Percentiles rank a stretch among this genome's conserved stretches.
Conservation (phyloP, 2,113 vertebrate species). For the Pipra filicauda region DNA sequence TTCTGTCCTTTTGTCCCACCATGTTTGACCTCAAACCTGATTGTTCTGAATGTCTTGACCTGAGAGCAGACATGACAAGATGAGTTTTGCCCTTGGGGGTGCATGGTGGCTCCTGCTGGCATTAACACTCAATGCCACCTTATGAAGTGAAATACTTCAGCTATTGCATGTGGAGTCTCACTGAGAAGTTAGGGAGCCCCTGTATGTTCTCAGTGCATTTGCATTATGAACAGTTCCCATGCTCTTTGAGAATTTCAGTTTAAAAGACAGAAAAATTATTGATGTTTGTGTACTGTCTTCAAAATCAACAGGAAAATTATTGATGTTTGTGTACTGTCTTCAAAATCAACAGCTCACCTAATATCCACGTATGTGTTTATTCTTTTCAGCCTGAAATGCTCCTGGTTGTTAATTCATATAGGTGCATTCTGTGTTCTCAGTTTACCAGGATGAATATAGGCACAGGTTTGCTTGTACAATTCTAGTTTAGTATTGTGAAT, state of each 20-base stretch:
- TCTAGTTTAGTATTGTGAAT: background rate
- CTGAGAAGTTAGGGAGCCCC: background rate
- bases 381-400: background rate
- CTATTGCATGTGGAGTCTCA: background rate
- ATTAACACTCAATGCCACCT: accelerated
- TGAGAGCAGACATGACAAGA: background rate
- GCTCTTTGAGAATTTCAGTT: background rate
- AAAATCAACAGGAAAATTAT: background rate
- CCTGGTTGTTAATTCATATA: background rate
- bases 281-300: background rate
- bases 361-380: background rate
- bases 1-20: background rate
- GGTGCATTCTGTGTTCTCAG: background rate
- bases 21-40: background rate
- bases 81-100: background rate
- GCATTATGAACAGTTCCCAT: background rate
- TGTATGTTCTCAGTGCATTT: background rate
- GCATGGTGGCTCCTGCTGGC: background rate
- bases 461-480: background rate
- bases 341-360: background rate
- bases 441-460: background rate
- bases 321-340: background rate
- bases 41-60: background rate
- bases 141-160: background rate
- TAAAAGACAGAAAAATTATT: background rate